Evolutionary conservation across 2,797 vertebrate genomes (phyloP).

Genomic region (Acipenser ruthenus): DNA sequence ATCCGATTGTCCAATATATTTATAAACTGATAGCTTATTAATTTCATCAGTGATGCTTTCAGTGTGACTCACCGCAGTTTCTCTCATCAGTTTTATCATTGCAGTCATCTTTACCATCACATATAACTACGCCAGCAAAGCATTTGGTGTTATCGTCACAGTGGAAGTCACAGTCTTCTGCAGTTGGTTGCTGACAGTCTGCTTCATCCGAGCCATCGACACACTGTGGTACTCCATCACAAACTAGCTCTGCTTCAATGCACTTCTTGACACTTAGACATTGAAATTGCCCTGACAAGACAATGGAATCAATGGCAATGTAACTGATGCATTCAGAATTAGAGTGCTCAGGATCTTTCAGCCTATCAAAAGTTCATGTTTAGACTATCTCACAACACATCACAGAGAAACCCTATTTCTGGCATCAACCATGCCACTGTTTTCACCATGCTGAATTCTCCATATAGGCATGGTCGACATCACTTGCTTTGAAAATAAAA

Average conservation of each 20-base stretch:
- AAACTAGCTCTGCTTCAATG: conserved; percentile 37
- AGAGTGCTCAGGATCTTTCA: too few species aligned
- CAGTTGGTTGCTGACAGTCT: conserved; percentile 32
- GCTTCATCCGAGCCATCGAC: conserved; percentile 56
- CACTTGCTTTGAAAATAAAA: too few species aligned
- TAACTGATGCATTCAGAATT: too few species aligned
- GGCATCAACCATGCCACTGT: too few species aligned
- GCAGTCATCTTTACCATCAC: conserved; percentile 30
- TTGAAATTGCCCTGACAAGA: conserved; percentile 45
- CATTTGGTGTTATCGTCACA: conserved; percentile 25
- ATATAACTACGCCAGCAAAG: conserved; percentile 20
- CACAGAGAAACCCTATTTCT: too few species aligned
- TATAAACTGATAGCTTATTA: too few species aligned
- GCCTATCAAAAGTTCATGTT: too few species aligned
- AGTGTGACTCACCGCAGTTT: conserved; percentile 21
- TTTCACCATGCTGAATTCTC: too few species aligned
- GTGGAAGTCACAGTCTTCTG: conserved; percentile 18
- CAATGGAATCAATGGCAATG: background rate
- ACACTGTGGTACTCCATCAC: conserved; percentile 54
- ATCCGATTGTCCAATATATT: too few species aligned
- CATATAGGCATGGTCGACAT: too few species aligned
- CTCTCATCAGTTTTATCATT: conserved; percentile 28
- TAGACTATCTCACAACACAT: too few species aligned
- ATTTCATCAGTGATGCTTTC: too few species aligned
- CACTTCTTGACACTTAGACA: conserved; percentile 51